These are phyloP conservation scores for Colinus virginianus DNA, from an alignment of 2,113 vertebrate genomes.

Conservation along the genomic window DNA sequence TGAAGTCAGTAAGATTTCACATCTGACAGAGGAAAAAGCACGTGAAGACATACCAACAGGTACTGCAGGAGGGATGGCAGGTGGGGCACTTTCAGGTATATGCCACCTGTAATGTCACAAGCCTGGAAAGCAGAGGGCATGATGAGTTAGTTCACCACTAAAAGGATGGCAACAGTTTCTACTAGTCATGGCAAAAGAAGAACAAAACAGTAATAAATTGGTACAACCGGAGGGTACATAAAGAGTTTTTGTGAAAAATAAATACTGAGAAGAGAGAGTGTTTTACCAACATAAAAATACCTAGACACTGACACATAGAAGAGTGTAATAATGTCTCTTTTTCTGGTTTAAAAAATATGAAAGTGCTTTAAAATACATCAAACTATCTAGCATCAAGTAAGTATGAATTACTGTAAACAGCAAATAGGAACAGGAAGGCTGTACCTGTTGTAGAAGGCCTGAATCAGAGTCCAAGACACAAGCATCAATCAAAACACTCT, in stretches of 20 bases:
- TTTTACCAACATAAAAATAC: neutral
- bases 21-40: neutral
- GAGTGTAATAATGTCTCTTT: neutral
- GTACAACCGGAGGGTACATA: neutral
- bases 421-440: neutral
- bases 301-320: neutral
- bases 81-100: constrained; percentile 94
- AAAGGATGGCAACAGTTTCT: neutral
- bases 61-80: constrained; percentile 92
- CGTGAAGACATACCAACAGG: constrained; percentile 84
- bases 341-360: neutral
- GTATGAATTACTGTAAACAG: neutral
- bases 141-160: neutral
- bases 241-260: neutral
- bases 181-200: neutral
- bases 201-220: neutral
- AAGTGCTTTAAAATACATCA: neutral
- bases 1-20: neutral
- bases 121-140: constrained; percentile 81
- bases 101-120: constrained; percentile 95
- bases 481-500: constrained; percentile 95
- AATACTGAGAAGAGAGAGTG: neutral
- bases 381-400: neutral
- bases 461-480: constrained; percentile 94
- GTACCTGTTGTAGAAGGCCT: constrained; percentile 95